These are phyloP conservation scores for Oeneis ivallda DNA, from an alignment of 2,888 invertebrate genomes.

Conservation along the genomic window DNA sequence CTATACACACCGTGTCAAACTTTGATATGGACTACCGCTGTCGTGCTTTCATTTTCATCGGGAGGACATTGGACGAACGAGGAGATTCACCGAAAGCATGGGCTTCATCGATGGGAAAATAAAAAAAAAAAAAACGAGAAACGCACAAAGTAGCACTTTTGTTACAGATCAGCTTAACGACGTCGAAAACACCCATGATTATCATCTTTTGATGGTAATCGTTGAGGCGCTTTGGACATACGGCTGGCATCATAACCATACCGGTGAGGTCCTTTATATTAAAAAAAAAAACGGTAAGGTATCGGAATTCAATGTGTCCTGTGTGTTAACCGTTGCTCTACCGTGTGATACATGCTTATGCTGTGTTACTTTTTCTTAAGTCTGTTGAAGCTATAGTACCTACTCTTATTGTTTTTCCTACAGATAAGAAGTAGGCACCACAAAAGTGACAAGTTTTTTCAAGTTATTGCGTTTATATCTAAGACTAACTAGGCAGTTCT, in stretches of 20 bases:
- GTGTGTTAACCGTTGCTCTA: constrained; percentile 43
- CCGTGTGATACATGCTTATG: constrained; percentile 44
- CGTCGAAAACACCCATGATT: constrained; percentile 82
- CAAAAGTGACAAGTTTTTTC: not conserved
- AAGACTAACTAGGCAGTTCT: too few species aligned
- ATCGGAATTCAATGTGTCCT: constrained; percentile 67
- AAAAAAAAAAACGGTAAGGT: constrained; percentile 50
- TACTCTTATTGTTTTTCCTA: not conserved
- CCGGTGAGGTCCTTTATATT: constrained; percentile 75
- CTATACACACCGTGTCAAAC: constrained; percentile 39
- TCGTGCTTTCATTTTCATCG: constrained; percentile 37
- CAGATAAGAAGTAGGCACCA: not conserved
- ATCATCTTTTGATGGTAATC: constrained; percentile 81
- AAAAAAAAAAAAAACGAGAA: constrained; percentile 53
- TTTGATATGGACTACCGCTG: constrained; percentile 47
- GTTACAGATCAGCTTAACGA: constrained; percentile 81
- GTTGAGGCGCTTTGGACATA: constrained; percentile 76
- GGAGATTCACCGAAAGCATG: constrained; percentile 62
- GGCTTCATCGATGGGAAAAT: constrained; percentile 52
- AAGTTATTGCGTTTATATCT: not conserved
- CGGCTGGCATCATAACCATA: constrained; percentile 71
- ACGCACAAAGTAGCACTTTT: constrained; percentile 79
- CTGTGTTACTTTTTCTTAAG: constrained; percentile 29
- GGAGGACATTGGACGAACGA: constrained; percentile 52
- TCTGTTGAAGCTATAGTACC: not conserved